phyloP scores from a whole-genome alignment of 2,888 invertebrate genomes.

The Dromius quadrimaculatus region DNA sequence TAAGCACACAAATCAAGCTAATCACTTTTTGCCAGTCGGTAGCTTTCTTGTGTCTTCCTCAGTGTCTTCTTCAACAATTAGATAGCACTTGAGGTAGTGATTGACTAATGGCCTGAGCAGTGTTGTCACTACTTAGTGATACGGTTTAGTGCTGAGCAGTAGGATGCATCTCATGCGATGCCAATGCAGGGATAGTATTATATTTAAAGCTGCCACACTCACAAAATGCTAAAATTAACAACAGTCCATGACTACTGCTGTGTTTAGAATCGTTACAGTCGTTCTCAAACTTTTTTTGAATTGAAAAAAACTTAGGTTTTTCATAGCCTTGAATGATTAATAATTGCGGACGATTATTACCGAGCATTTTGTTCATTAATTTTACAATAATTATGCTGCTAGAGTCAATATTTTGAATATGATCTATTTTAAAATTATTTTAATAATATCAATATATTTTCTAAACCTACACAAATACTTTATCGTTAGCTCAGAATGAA shows the following conservation, averaged over 20 bases:
- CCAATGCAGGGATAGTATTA: slow-evolving; percentile 46
- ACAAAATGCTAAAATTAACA: slow-evolving; percentile 48
- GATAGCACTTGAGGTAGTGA: slow-evolving; percentile 9
- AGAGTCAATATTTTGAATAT: background rate
- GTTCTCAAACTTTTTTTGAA: slow-evolving; percentile 35
- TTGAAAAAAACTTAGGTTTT: slow-evolving; percentile 1
- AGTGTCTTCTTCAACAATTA: slow-evolving; percentile 34
- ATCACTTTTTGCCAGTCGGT: too few relatives aligned
- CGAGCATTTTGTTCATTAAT: background rate
- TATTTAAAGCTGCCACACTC: slow-evolving; percentile 46
- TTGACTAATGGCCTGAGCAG: slow-evolving; percentile 32
- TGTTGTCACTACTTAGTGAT: slow-evolving; percentile 1
- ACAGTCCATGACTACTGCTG: slow-evolving; percentile 31
- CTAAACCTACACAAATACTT: too few relatives aligned
- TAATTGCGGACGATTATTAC: too few relatives aligned
- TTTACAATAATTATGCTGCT: background rate
- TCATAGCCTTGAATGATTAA: slow-evolving; percentile 16
- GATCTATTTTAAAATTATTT: background rate
- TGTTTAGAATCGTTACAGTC: slow-evolving; percentile 35
- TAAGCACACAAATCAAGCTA: too few relatives aligned
- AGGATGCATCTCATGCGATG: slow-evolving; percentile 32
- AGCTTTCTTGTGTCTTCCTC: too few relatives aligned
- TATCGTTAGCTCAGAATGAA: too few relatives aligned
- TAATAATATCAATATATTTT: too few relatives aligned
- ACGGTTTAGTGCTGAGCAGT: background rate